Evolutionary conservation across 2,113 vertebrate genomes (phyloP).

Genomic region (Menidia beryllina): DNA sequence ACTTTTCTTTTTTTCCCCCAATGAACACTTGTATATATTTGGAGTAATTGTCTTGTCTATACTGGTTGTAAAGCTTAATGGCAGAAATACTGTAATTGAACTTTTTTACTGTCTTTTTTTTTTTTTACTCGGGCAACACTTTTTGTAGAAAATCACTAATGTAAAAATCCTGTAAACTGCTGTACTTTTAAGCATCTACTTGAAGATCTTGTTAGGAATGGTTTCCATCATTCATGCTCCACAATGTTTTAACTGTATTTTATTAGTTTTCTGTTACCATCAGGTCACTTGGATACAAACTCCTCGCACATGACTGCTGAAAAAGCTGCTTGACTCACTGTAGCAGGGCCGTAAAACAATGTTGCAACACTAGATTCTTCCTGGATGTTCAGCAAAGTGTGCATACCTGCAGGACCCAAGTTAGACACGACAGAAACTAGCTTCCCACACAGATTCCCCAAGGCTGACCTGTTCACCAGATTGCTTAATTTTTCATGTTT

Average conservation of each 20-base stretch:
- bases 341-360: slow-evolving; percentile 23
- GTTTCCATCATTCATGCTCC: neutral
- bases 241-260: neutral
- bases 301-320: no score
- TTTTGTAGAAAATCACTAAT: neutral
- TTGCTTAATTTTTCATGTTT: slow-evolving; percentile 40
- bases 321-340: slow-evolving; percentile 46
- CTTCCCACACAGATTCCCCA: neutral
- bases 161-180: slow-evolving; percentile 32
- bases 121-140: neutral
- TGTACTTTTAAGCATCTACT: slow-evolving; percentile 18
- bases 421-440: slow-evolving; percentile 35
- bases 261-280: neutral
- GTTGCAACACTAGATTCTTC: slow-evolving; percentile 63
- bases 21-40: slow-evolving; percentile 7
- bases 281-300: neutral
- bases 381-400: slow-evolving; percentile 6
- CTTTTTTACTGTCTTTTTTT: neutral
- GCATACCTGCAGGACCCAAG: slow-evolving; percentile 4
- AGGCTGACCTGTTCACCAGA: neutral
- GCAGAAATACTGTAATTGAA: slow-evolving; percentile 11
- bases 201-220: neutral
- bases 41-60: slow-evolving; percentile 1
- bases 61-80: slow-evolving; percentile 1
- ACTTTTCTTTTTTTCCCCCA: neutral